phyloP scores from a whole-genome alignment of 2,113 vertebrate genomes.

The Scolopax mira region DNA sequence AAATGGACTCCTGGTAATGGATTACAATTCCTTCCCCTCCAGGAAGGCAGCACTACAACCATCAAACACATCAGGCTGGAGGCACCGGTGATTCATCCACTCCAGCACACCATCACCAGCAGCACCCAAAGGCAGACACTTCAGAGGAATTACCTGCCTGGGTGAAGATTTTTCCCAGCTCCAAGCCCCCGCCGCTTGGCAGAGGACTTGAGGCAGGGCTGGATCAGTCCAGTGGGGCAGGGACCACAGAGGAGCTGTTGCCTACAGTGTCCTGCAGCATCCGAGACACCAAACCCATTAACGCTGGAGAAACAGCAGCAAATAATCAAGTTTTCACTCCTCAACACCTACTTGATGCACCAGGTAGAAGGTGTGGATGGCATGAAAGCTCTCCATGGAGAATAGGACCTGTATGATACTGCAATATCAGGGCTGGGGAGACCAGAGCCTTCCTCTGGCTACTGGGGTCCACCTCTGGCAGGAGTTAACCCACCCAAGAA shows the following conservation, averaged over 20 bases:
- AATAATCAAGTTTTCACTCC: neutral
- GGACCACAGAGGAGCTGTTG: fast-evolving
- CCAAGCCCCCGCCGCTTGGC: neutral
- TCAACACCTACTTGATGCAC: fast-evolving
- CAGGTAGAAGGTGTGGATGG: fast-evolving
- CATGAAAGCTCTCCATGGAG: neutral
- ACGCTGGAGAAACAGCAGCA: fast-evolving
- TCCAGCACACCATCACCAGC: neutral
- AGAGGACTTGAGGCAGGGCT: neutral
- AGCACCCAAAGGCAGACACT: neutral
- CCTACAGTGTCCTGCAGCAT: fast-evolving
- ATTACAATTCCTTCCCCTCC: neutral
- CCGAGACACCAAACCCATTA: neutral
- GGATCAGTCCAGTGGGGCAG: neutral
- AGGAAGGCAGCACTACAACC: neutral
- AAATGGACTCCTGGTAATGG: neutral
- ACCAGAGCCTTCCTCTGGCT: neutral
- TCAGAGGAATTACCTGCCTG: neutral
- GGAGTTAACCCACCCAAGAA: neutral
- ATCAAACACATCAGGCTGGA: neutral
- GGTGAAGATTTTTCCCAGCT: neutral
- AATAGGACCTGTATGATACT: fast-evolving
- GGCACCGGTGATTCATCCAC: neutral
- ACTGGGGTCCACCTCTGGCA: neutral
- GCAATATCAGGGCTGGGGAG: neutral